Evolutionary conservation across 2,888 invertebrate genomes (phyloP).

Genomic region (Allygus modestus): DNA sequence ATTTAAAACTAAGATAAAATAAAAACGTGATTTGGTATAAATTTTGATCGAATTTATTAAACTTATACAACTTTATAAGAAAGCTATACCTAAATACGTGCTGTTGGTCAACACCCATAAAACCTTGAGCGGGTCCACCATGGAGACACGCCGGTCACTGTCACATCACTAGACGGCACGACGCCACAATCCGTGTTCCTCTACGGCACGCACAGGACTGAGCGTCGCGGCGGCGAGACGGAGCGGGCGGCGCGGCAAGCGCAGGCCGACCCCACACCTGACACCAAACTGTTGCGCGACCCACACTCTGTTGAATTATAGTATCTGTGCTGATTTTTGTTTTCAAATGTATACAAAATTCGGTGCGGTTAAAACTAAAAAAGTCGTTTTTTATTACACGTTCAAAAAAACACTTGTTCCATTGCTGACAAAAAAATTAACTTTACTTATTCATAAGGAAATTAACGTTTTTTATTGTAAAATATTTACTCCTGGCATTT

Average conservation of each 20-base stretch:
- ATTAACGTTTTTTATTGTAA: too few species aligned
- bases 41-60: too few species aligned
- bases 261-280: background rate
- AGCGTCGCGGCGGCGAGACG: background rate
- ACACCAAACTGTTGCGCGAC: background rate
- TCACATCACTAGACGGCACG: constrained; percentile 21
- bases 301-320: too few species aligned
- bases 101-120: constrained; percentile 62
- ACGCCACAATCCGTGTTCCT: background rate
- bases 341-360: too few species aligned
- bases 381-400: background rate
- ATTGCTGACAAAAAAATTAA: too few species aligned
- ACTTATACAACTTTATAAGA: too few species aligned
- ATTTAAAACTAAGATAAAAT: too few species aligned
- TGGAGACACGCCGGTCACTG: constrained; percentile 5
- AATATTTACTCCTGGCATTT: too few species aligned
- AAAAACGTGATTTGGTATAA: too few species aligned
- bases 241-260: background rate
- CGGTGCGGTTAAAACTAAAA: background rate
- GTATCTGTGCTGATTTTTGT: too few species aligned
- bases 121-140: constrained; percentile 60
- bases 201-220: constrained; percentile 34
- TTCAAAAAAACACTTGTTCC: too few species aligned
- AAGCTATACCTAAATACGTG: constrained; percentile 51
- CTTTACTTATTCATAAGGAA: too few species aligned